Conservation (phyloP, 1,140 invertebrate genomes). For the Drosophila sproati region DNA sequence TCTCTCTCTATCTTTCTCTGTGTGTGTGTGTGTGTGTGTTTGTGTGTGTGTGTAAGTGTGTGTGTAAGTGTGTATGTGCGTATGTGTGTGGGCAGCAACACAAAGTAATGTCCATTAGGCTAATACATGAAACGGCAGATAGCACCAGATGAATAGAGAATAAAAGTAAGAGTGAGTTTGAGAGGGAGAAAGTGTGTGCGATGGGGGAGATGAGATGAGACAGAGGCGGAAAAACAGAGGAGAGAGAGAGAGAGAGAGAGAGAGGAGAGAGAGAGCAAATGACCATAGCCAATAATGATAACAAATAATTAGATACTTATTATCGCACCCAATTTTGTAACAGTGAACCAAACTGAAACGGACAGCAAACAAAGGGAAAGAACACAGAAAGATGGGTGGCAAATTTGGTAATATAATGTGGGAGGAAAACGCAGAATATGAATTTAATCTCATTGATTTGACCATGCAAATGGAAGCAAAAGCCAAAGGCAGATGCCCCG, state of each 20-base stretch:
- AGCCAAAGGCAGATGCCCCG: conserved; percentile 16
- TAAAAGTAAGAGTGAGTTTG: background rate
- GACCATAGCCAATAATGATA: conserved; percentile 74
- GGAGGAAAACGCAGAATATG: conserved; percentile 42
- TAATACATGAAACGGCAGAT: conserved; percentile 42
- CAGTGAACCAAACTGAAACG: conserved; percentile 48
- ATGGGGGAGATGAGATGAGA: background rate
- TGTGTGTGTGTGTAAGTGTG: no score
- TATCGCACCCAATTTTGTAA: conserved; percentile 72
- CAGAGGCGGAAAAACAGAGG: background rate
- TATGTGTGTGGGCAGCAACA: conserved; percentile 13
- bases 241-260: background rate
- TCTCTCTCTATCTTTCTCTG: no score
- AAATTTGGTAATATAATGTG: conserved; percentile 2
- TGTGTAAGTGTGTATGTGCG: no score
- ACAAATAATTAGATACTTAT: conserved; percentile 78
- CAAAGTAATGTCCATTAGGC: conserved; percentile 55
- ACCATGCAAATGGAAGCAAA: conserved; percentile 35
- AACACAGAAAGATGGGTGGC: background rate
- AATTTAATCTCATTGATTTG: conserved; percentile 69
- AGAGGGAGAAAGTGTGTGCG: background rate
- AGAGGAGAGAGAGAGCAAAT: conserved; percentile 20
- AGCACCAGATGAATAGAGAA: background rate
- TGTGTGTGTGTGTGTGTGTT: no score
- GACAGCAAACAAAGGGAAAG: conserved; percentile 40